Evolutionary conservation across 1,140 invertebrate species (phyloP).

Genomic region (Drosophila pallidifrons): DNA sequence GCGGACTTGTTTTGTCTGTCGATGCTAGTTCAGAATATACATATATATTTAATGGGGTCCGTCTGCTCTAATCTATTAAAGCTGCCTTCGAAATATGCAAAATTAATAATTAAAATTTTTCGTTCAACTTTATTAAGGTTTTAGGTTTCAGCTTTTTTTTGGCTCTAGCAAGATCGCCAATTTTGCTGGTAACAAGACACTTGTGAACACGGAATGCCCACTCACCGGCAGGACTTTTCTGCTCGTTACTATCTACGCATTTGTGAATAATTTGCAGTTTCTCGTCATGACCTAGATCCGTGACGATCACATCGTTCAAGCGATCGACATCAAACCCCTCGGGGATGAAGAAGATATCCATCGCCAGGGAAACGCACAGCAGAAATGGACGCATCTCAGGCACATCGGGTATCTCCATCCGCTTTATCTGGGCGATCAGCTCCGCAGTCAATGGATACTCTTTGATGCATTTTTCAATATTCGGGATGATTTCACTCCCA

Average conservation of each 20-base stretch:
- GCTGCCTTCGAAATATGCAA: too few relatives aligned
- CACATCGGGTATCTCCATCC: constrained; percentile 69
- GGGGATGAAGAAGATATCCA: constrained; percentile 75
- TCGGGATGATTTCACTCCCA: constrained; percentile 53
- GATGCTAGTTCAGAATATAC: too few relatives aligned
- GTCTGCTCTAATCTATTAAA: too few relatives aligned
- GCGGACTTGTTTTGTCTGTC: too few relatives aligned
- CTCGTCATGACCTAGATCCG: constrained; percentile 75
- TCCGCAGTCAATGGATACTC: constrained; percentile 57
- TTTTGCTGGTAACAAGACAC: constrained; percentile 30
- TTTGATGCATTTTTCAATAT: constrained; percentile 57
- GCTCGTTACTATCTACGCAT: constrained; percentile 66
- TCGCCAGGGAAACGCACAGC: constrained; percentile 65
- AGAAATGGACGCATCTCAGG: constrained; percentile 70
- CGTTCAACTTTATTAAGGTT: background rate
- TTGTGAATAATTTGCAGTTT: constrained; percentile 64
- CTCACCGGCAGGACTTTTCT: constrained; percentile 61
- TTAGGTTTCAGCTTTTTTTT: constrained; percentile 59
- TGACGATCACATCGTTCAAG: constrained; percentile 78
- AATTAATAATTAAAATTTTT: too few relatives aligned
- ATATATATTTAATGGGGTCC: too few relatives aligned
- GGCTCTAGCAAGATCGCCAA: constrained; percentile 64
- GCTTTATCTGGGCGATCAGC: constrained; percentile 62
- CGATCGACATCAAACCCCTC: constrained; percentile 77
- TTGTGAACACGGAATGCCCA: constrained; percentile 77